phyloP scores from a whole-genome alignment of 2,113 vertebrate genomes.

The Salvelinus fontinalis region DNA sequence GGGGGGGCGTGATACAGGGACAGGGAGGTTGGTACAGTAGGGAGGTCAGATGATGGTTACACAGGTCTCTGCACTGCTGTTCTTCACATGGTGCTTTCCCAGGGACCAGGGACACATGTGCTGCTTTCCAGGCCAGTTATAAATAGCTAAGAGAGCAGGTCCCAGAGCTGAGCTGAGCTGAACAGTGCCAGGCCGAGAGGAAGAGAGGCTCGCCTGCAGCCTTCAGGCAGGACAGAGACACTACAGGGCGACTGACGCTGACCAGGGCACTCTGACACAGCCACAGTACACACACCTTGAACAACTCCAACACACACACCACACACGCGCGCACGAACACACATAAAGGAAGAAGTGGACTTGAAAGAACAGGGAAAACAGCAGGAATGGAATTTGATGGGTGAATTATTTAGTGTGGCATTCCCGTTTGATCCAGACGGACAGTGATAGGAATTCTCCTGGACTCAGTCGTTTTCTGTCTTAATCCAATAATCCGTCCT shows the following conservation, averaged over 20 bases:
- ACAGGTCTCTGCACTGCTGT: slow-evolving; percentile 13
- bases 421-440: neutral
- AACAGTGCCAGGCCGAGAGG: too few relatives aligned
- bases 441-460: neutral
- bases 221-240: neutral
- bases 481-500: neutral
- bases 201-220: neutral
- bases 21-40: neutral
- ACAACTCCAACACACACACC: neutral
- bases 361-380: slow-evolving; percentile 3
- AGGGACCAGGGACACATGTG: slow-evolving; percentile 35
- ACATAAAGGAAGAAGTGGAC: neutral
- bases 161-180: slow-evolving; percentile 18
- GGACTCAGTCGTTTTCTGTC: neutral
- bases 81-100: slow-evolving; percentile 21
- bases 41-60: neutral
- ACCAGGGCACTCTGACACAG: neutral
- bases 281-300: neutral
- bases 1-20: neutral
- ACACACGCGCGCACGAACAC: neutral
- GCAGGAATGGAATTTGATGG: slow-evolving; percentile 6
- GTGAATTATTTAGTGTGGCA: slow-evolving; percentile 18
- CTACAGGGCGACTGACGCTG: slow-evolving; percentile 3
- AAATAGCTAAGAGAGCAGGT: slow-evolving; percentile 58
- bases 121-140: slow-evolving; percentile 51